Evolutionary conservation across 2,888 invertebrate species (phyloP).

Genomic region (Sarcophaga rosellei): DNA sequence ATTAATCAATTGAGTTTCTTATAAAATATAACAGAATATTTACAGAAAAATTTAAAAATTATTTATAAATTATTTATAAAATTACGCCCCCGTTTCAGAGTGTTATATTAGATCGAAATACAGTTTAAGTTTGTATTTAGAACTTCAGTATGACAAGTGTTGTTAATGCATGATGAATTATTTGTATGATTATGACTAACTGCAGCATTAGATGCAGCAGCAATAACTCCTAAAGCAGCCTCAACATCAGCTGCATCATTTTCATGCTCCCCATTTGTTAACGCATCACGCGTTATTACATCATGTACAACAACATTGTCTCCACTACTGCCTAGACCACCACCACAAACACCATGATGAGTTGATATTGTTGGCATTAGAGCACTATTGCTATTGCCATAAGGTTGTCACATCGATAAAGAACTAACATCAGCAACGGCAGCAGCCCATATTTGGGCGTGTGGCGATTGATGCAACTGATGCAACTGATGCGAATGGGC

Average conservation of each 20-base stretch:
- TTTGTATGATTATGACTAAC: conserved; percentile 33
- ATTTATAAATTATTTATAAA: background rate
- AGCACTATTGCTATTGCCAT: conserved; percentile 42
- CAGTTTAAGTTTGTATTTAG: conserved; percentile 49
- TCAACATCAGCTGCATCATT: conserved; percentile 53
- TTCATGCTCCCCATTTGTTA: background rate
- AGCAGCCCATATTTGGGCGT: conserved; percentile 77
- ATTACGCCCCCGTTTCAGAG: too few relatives aligned
- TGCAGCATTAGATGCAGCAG: conserved; percentile 26
- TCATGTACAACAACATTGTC: conserved; percentile 50
- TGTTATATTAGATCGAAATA: conserved; percentile 9
- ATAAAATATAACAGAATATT: background rate
- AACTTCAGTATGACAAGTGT: conserved; percentile 73
- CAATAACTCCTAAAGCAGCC: conserved; percentile 49
- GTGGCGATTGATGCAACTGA: conserved; percentile 73
- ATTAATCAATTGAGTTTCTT: too few relatives aligned
- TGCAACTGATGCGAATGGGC: conserved; percentile 77
- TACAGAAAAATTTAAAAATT: background rate
- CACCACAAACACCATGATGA: conserved; percentile 52
- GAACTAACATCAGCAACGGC: conserved; percentile 75
- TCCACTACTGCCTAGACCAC: background rate
- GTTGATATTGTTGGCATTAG: conserved; percentile 18
- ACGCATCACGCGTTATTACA: conserved; percentile 4
- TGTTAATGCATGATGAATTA: conserved; percentile 31
- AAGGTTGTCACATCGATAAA: conserved; percentile 79